phyloP scores from a whole-genome alignment of 2,113 vertebrate species.

The Rhipidura dahli region DNA sequence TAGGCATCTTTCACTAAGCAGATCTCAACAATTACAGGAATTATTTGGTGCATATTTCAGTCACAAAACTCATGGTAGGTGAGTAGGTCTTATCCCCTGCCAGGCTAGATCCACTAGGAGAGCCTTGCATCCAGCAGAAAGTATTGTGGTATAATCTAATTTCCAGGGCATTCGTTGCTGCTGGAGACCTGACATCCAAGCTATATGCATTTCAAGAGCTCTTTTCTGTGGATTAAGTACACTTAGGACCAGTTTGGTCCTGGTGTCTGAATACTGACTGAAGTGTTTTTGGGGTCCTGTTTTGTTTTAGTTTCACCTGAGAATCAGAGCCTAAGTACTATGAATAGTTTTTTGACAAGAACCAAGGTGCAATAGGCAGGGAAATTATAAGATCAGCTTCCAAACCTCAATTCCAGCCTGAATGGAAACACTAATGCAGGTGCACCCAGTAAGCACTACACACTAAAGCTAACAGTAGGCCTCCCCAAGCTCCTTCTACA shows the following conservation, averaged over 20 bases:
- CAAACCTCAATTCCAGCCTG: background rate
- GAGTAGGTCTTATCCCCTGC: background rate
- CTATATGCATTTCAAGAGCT: background rate
- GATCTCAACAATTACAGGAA: background rate
- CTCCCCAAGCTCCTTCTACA: background rate
- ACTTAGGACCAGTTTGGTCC: background rate
- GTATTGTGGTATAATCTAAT: background rate
- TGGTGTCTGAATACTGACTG: background rate
- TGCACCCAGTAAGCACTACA: background rate
- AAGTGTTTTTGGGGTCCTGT: background rate
- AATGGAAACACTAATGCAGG: background rate
- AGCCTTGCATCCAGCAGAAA: background rate
- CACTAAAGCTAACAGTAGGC: background rate
- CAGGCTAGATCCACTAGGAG: background rate
- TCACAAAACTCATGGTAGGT: background rate
- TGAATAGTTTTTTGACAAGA: background rate
- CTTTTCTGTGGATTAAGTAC: background rate
- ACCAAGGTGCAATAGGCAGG: background rate
- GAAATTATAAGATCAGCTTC: background rate
- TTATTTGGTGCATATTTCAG: background rate
- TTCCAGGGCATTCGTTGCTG: background rate
- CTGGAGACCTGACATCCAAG: background rate
- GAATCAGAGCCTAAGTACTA: background rate
- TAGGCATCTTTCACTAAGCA: background rate
- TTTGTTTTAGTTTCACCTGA: background rate